These are phyloP conservation scores for Porites evermanni DNA, from an alignment of 92 coral and sea anemone genomes.

Conservation along the genomic window DNA sequence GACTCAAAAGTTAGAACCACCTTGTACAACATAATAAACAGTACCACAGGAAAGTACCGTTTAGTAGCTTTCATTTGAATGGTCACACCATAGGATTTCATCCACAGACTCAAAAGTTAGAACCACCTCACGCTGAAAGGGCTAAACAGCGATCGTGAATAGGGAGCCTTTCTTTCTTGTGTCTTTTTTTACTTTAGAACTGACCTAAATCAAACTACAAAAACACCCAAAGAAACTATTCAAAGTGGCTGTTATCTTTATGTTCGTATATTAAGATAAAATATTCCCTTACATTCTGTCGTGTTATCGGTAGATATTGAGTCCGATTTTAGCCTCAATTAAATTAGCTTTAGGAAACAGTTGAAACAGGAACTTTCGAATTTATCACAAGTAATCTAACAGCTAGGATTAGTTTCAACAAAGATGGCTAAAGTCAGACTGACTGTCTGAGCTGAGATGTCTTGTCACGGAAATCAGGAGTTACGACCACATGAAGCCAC, in stretches of 20 bases:
- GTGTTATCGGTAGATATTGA: not conserved
- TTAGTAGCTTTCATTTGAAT: too few relatives aligned
- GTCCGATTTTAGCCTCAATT: not conserved
- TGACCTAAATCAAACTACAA: not conserved
- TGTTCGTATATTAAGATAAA: not conserved
- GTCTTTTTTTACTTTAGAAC: not conserved
- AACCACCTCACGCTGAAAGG: too few relatives aligned
- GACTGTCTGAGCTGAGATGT: not conserved
- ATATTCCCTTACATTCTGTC: not conserved
- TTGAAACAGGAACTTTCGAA: slow-evolving; percentile 14
- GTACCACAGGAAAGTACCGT: too few relatives aligned
- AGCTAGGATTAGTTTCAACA: slow-evolving; percentile 44
- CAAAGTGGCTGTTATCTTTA: not conserved
- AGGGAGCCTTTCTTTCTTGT: not conserved
- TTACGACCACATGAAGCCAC: not conserved
- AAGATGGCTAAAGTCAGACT: not conserved
- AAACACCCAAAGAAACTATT: not conserved
- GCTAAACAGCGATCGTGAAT: too few relatives aligned
- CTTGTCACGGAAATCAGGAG: slow-evolving; percentile 37
- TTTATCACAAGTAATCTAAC: slow-evolving; percentile 25
- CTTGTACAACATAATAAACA: too few relatives aligned
- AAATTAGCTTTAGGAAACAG: slow-evolving; percentile 20
- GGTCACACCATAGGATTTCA: too few relatives aligned
- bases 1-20: too few relatives aligned
- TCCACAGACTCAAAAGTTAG: too few relatives aligned